Evolutionary conservation across 2,113 vertebrate genomes (phyloP).

Genomic region (Myiagra hebetior): DNA sequence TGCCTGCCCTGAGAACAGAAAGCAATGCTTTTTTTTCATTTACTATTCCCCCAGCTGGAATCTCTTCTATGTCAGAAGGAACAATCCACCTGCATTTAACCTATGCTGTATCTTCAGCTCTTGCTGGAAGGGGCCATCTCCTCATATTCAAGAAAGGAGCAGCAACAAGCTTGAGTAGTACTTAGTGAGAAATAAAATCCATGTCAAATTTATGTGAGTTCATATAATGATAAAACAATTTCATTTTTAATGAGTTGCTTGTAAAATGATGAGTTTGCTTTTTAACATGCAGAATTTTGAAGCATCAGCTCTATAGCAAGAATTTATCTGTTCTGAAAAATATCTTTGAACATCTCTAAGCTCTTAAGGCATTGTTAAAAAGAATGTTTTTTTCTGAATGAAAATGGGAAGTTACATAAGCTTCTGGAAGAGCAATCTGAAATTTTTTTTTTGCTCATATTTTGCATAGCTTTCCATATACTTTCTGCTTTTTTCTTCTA

Average conservation of each 20-base stretch:
- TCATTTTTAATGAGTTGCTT: slow-evolving; percentile 19
- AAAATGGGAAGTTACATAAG: background rate
- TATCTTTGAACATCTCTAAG: background rate
- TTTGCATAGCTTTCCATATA: background rate
- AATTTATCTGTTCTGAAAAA: background rate
- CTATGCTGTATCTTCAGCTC: background rate
- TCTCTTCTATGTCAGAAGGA: background rate
- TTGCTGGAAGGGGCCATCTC: background rate
- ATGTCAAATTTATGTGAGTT: background rate
- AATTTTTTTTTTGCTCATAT: background rate
- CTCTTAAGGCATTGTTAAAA: background rate
- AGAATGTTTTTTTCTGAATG: background rate
- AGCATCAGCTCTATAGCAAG: background rate
- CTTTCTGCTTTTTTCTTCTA: background rate
- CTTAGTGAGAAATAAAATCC: slow-evolving; percentile 9
- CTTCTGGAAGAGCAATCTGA: background rate
- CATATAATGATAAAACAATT: background rate
- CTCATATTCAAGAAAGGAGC: background rate
- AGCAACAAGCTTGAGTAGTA: background rate
- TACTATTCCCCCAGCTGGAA: background rate
- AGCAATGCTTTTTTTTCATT: background rate
- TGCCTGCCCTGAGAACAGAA: background rate
- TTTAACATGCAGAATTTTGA: slow-evolving; percentile 2
- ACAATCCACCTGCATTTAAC: background rate
- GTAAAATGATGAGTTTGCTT: slow-evolving; percentile 15